phyloP scores from a whole-genome alignment of 2,797 vertebrate species.

The Ciconia nigra region DNA sequence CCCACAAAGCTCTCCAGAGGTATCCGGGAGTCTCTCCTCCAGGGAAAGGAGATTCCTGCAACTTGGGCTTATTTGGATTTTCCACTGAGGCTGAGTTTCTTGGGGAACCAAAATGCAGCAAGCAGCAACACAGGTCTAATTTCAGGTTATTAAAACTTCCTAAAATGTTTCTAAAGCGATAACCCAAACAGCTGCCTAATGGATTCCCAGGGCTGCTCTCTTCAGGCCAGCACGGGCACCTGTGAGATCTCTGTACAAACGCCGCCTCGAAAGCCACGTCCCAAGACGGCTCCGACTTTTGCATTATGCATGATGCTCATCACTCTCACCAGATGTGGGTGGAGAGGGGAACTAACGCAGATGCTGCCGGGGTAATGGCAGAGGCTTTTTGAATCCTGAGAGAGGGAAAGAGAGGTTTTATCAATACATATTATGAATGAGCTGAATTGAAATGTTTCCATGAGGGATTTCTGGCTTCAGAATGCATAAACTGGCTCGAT shows the following conservation, averaged over 20 bases:
- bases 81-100: background rate
- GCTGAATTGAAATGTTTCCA: slow-evolving; percentile 36
- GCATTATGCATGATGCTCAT: slow-evolving; percentile 41
- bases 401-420: slow-evolving; percentile 10
- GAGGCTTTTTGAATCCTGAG: background rate
- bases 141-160: background rate
- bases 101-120: accelerated
- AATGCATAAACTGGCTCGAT: background rate
- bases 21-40: background rate
- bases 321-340: background rate
- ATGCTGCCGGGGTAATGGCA: slow-evolving; percentile 31
- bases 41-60: background rate
- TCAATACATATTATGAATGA: slow-evolving; percentile 11
- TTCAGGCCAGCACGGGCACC: background rate
- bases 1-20: background rate
- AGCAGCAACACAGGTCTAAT: background rate
- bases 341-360: background rate
- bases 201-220: background rate
- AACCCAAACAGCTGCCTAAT: slow-evolving; percentile 10
- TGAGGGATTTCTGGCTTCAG: slow-evolving; percentile 40
- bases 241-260: background rate
- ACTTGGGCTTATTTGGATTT: background rate
- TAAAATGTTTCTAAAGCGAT: background rate
- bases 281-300: background rate
- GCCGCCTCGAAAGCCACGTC: background rate